Evolutionary conservation across 2,888 invertebrate genomes (phyloP).

Genomic region (Lepidochitona cinerea): DNA sequence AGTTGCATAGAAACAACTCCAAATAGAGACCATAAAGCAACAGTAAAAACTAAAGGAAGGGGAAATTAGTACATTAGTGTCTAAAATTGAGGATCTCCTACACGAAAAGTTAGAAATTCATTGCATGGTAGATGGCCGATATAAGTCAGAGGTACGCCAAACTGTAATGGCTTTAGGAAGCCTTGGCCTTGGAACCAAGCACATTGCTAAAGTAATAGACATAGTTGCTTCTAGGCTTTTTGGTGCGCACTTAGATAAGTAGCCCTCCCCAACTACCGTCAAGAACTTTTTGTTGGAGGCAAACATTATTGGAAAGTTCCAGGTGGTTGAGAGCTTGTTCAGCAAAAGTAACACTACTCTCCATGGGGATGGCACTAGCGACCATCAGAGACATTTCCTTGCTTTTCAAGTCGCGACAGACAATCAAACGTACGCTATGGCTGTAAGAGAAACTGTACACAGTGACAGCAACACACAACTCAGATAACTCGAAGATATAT

Average conservation of each 20-base stretch:
- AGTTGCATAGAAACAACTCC: no score
- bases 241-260: background rate
- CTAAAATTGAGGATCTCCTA: no score
- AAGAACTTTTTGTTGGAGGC: background rate
- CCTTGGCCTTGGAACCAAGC: background rate
- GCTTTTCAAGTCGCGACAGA: background rate
- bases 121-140: no score
- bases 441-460: background rate
- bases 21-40: no score
- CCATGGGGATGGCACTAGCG: background rate
- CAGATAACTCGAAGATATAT: background rate
- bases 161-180: background rate
- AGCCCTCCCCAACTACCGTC: background rate
- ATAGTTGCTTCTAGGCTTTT: background rate
- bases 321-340: background rate
- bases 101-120: no score
- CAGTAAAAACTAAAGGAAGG: no score
- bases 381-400: background rate
- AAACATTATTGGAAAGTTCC: background rate
- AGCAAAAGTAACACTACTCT: background rate
- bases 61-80: no score
- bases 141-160: no score
- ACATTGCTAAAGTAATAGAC: background rate
- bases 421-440: background rate
- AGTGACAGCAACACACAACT: constrained; percentile 7